Conservation (phyloP, 2,797 vertebrate species). For the Paedocypris micromegethes region DNA sequence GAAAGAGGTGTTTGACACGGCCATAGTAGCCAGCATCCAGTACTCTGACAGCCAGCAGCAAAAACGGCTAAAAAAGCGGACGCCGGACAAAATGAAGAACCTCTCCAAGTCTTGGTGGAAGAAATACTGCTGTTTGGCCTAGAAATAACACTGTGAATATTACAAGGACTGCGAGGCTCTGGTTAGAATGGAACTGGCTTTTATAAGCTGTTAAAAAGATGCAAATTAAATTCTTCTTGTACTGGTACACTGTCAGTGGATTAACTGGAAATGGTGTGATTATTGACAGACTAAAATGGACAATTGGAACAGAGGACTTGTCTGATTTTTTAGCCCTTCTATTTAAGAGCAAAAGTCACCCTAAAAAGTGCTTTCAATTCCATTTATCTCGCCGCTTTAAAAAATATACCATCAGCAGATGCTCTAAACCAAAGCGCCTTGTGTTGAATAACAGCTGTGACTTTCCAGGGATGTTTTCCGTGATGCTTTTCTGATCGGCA, state of each 20-base stretch:
- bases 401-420: no score
- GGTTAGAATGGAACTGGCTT: conserved; percentile 12
- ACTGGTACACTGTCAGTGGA: conserved; percentile 1
- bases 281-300: background rate
- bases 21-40: conserved; percentile 73
- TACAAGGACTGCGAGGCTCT: background rate
- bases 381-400: no score
- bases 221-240: background rate
- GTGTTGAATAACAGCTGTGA: no score
- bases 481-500: no score
- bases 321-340: background rate
- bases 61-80: conserved; percentile 61
- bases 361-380: no score
- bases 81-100: conserved; percentile 72
- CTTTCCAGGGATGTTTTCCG: no score
- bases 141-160: conserved; percentile 14
- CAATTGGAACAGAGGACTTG: no score
- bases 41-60: conserved; percentile 61
- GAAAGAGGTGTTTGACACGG: conserved; percentile 77
- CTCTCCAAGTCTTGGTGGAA: conserved; percentile 79
- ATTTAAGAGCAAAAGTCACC: no score
- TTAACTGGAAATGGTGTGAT: conserved; percentile 6
- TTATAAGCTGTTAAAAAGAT: background rate
- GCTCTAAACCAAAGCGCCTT: no score
- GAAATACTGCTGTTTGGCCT: conserved; percentile 74